Evolutionary conservation across 2,113 vertebrate genomes (phyloP).

Genomic region (Eira barbara): DNA sequence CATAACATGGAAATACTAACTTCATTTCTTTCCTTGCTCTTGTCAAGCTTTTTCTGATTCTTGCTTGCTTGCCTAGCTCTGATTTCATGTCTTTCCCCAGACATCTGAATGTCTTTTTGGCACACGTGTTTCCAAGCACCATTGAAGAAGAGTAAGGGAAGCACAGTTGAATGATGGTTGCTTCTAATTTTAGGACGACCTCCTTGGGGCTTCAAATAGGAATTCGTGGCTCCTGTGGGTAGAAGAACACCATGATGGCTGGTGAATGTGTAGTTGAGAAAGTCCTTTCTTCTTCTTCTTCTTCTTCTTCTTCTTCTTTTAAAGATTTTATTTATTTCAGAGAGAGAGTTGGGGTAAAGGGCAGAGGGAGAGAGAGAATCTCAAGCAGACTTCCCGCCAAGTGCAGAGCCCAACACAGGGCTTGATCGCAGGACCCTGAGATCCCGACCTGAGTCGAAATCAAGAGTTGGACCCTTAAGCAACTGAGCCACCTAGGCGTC

Average conservation of each 20-base stretch:
- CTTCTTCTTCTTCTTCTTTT: neutral
- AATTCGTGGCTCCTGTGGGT: neutral
- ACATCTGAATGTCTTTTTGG: neutral
- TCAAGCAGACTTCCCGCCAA: neutral
- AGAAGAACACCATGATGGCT: neutral
- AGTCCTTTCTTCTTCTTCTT: neutral
- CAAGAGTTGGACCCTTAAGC: neutral
- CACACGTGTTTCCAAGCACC: neutral
- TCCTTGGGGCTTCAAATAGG: neutral
- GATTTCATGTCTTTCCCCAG: neutral
- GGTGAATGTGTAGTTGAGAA: neutral
- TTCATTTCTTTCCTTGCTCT: slow-evolving; percentile 17
- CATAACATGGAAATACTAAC: neutral
- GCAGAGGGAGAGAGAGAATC: neutral
- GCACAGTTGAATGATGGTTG: neutral
- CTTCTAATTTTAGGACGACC: neutral
- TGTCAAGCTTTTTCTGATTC: neutral
- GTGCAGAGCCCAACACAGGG: neutral
- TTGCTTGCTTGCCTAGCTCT: neutral
- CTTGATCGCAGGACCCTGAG: neutral
- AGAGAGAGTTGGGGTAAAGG: neutral
- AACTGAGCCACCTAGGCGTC: neutral
- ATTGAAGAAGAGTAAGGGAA: neutral
- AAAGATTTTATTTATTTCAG: neutral
- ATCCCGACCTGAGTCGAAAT: neutral